Base-by-base conservation (phyloP, 2,888 invertebrate genomes). In the Rhynchonema sp. region DNA sequence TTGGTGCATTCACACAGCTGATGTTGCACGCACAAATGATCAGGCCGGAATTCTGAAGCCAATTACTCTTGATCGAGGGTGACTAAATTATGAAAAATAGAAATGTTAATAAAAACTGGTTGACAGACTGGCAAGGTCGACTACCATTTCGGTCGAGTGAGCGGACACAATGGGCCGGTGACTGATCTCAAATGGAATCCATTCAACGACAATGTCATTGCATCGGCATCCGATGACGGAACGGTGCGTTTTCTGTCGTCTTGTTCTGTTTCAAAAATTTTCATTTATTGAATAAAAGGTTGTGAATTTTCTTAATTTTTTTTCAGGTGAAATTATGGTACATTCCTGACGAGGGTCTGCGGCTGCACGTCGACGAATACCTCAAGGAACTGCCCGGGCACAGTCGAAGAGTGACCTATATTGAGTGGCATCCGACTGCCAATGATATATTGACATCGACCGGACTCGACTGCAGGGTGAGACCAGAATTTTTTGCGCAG, bases 141-240 rank as follows among this genome's bases (percentile, higher is more conserved):
- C 59, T 86, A 91, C 1, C 90, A 92, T 77, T 85, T 88, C 76
- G 90, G 91, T 2, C 78, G 90, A 62, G 91, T 96, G 52, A 90
- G 90, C 58, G 94, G 94, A 52, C 96, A 96, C 80, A 87, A 89
- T 74, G 94, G 92, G 30, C 89, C 91, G 0, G 90, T 96, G 46
- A 77, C 92, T 64, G 94, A 96, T 78, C 87, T 96, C 69, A 86
- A 92, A 56, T 96, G 92, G 91, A 92, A 90, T 76, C 94, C 94
- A 0, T 94, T 94, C 78, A 90, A 94, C 74, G 94, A 96, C 78
- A 89, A 92, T 75, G 86, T 94, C 64, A 92, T 96, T 70, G 96
- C 96, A 57, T 90, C 91, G 59, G 89, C 89, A 59, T 92, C 92
- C 0, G 94, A 94, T 74, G 96, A 96, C 77, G 88, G 89, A 30